A percentile compares a stretch with the other conserved stretches of the same genome.
phyloP scores from a whole-genome alignment of 2,113 vertebrate genomes.

The Phocoena phocoena region DNA sequence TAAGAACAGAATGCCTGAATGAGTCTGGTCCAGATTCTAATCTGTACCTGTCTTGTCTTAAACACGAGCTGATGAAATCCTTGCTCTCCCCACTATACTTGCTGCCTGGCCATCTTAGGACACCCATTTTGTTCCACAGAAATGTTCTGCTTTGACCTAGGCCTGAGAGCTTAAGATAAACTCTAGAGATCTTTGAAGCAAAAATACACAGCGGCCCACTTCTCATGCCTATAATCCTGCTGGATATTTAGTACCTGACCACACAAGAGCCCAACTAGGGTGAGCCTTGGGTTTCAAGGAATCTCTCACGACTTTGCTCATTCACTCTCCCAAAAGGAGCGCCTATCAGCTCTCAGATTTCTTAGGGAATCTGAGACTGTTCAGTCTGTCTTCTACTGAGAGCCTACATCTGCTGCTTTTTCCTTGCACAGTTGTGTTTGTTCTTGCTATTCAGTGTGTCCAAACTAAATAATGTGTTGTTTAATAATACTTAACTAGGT shows the following conservation, averaged over 20 bases:
- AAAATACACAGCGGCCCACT: not conserved
- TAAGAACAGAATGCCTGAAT: not conserved
- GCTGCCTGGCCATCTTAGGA: not conserved
- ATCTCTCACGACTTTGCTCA: not conserved
- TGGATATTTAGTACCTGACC: not conserved
- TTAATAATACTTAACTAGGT: not conserved
- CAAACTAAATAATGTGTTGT: not conserved
- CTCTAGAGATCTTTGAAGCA: not conserved
- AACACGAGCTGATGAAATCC: not conserved
- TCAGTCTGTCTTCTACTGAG: not conserved
- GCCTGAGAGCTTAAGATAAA: not conserved
- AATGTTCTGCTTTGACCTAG: not conserved
- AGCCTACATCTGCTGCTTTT: not conserved
- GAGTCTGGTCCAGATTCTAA: not conserved
- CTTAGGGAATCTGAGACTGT: not conserved
- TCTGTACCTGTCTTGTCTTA: not conserved
- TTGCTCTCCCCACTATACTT: not conserved
- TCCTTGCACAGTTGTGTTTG: not conserved
- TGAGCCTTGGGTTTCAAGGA: not conserved
- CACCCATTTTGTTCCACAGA: not conserved
- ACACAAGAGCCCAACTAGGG: not conserved
- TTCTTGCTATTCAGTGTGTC: not conserved
- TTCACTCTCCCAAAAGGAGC: not conserved
- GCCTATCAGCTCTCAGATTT: not conserved
- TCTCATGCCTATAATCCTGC: not conserved